Base-by-base conservation (phyloP, 2,797 vertebrate species). In the Phyllotis vaccarum region DNA sequence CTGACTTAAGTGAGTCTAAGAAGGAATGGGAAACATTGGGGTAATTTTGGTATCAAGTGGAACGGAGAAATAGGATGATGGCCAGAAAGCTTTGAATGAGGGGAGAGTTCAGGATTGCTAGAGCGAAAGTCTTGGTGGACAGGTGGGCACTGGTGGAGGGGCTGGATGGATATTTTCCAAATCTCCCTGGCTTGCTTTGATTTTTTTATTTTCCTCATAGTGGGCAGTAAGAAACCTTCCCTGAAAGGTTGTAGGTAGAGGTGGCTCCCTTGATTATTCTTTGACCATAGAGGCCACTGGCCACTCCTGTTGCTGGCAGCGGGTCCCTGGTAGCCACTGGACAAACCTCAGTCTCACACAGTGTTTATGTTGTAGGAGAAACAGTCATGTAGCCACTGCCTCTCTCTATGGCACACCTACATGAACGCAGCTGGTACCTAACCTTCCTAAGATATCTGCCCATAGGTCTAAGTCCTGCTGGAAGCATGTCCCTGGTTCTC, bases 31-130 rank as follows among this genome's bases (percentile, higher is more conserved):
- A 78, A 92, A 54, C 24, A 79, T 54, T 54, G 81, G n/a, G n/a
- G 70, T 46, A 5, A 11, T 68, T 95, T 88, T 95, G 10, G 5
- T 90, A 58, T 56, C 79, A 92, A 90, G 49, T 70, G n/a, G 56
- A 76, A 11, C 58, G 70, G 43, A 96, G 43, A 92, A 91, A 87
- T 80, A 43, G 56, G 64, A 56, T 90, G 72, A 24, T 52, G 31
- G 13, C 83, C 75, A 90, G 58, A 62, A 29, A 70, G 72, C 14
- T 64, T 37, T 54, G 81, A 66, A 86, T 34, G 54, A 37, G 24
- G 70, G 40, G 37, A 43, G 60, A 58, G 43, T 76, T 52, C 70
- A 21, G 60, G 58, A 24, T 64, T 11, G 34, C 75, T 58, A 7
- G 46, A 24, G 19, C 0, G 21, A 79, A 34, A 34, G n/a, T 40